Conservation (phyloP, 2,797 vertebrate genomes). For the Anas bernieri region DNA sequence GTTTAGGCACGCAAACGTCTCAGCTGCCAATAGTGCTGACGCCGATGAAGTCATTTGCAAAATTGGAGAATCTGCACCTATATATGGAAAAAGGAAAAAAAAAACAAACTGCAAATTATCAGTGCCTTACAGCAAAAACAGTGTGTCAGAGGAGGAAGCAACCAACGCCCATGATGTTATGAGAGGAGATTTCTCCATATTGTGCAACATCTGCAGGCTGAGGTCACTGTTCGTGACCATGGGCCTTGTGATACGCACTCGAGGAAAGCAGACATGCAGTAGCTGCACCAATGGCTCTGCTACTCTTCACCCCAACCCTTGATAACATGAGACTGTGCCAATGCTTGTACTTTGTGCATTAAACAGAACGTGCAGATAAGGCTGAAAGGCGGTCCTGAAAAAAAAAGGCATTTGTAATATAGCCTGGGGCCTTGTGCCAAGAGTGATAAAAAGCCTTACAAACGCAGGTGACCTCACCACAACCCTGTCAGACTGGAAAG, state of each 20-base stretch:
- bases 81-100: rapidly evolving
- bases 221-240: rapidly evolving
- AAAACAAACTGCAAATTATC: neutral
- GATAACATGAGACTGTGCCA: neutral
- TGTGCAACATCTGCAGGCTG: neutral
- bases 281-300: neutral
- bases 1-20: neutral
- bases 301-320: neutral
- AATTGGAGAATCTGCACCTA: neutral
- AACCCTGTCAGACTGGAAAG: neutral
- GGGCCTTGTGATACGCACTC: rapidly evolving
- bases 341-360: neutral
- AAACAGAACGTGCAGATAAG: neutral
- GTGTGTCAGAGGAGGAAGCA: neutral
- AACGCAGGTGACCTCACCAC: neutral
- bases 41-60: neutral
- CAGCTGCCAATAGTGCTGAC: neutral
- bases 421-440: neutral
- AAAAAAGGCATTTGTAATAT: rapidly evolving
- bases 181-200: neutral
- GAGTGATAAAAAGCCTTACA: neutral
- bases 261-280: neutral
- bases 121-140: rapidly evolving
- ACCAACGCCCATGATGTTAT: neutral
- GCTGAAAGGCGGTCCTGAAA: neutral